Percentiles rank a stretch among this genome's conserved stretches.
Evolutionary conservation across 2,888 invertebrate species (phyloP).

Genomic region (Cataglyphis cursor): DNA sequence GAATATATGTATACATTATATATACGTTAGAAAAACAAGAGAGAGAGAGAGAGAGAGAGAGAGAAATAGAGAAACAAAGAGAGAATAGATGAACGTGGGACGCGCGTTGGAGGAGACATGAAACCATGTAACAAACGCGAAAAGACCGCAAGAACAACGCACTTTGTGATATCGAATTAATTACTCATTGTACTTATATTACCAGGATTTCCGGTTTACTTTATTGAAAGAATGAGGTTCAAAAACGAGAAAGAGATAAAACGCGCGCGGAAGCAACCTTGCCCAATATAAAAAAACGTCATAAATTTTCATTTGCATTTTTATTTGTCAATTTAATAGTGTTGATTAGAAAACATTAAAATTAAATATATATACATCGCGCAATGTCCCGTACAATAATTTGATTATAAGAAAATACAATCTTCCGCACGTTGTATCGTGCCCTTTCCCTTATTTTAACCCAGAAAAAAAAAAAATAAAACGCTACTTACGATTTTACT

Average conservation of each 20-base stretch:
- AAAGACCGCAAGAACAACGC: slow-evolving; percentile 60
- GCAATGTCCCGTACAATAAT: background rate
- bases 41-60: slow-evolving; percentile 2
- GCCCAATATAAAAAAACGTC: slow-evolving; percentile 6
- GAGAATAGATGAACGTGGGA: slow-evolving; percentile 59
- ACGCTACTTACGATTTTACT: slow-evolving; percentile 45
- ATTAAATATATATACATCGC: background rate
- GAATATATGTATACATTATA: background rate
- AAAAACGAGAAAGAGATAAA: background rate
- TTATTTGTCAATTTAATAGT: slow-evolving; percentile 13
- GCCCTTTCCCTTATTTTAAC: slow-evolving; percentile 18
- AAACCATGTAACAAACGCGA: slow-evolving; percentile 56
- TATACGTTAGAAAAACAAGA: background rate
- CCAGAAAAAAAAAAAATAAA: slow-evolving; percentile 40
- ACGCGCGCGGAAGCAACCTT: background rate
- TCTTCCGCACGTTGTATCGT: background rate
- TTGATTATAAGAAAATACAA: slow-evolving; percentile 3
- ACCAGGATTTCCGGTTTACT: slow-evolving; percentile 59
- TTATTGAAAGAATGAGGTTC: background rate
- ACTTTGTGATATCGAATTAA: slow-evolving; percentile 58
- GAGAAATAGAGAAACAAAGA: slow-evolving; percentile 8
- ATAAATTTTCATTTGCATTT: slow-evolving; percentile 31
- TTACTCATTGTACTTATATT: slow-evolving; percentile 57
- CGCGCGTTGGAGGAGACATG: slow-evolving; percentile 45
- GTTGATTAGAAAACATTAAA: slow-evolving; percentile 14